Evolutionary conservation across 1,140 invertebrate genomes (phyloP).

Genomic region (Drosophila asahinai): DNA sequence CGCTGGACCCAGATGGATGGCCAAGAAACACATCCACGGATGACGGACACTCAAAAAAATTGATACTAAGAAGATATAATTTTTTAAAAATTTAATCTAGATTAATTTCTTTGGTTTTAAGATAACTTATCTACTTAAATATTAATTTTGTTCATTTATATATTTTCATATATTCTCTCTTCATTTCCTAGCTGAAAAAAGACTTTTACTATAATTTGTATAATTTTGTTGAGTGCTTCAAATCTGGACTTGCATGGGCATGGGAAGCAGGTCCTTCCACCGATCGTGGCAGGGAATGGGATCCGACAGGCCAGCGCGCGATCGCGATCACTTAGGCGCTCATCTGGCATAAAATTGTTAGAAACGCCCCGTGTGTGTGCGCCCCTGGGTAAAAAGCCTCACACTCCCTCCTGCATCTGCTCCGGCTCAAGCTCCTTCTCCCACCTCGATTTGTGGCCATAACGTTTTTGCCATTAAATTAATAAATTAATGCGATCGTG

Average conservation of each 20-base stretch:
- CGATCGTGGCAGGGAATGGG: constrained; percentile 13
- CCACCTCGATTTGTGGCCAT: constrained; percentile 41
- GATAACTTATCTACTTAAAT: neutral
- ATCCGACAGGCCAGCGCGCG: constrained; percentile 51
- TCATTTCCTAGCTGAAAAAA: too few species aligned
- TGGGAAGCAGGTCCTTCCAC: constrained; percentile 27
- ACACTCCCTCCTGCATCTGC: neutral
- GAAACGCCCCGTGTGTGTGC: constrained; percentile 82
- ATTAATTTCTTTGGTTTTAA: neutral
- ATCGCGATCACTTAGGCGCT: constrained; percentile 82
- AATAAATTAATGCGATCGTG: constrained; percentile 85
- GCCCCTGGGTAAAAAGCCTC: constrained; percentile 40
- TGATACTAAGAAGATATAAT: too few species aligned
- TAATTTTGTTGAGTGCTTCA: neutral
- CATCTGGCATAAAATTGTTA: constrained; percentile 85
- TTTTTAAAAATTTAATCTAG: neutral
- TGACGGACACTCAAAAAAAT: constrained; percentile 19
- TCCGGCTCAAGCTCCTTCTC: neutral
- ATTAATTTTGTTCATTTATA: too few species aligned
- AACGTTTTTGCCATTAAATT: constrained; percentile 85
- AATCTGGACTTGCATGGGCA: constrained; percentile 16
- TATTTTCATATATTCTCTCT: neutral
- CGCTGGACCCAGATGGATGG: constrained; percentile 33
- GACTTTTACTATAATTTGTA: too few species aligned
- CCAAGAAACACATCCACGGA: constrained; percentile 10